Conservation (phyloP, 2,888 invertebrate species). For the Ommatoiulus sabulosus region DNA sequence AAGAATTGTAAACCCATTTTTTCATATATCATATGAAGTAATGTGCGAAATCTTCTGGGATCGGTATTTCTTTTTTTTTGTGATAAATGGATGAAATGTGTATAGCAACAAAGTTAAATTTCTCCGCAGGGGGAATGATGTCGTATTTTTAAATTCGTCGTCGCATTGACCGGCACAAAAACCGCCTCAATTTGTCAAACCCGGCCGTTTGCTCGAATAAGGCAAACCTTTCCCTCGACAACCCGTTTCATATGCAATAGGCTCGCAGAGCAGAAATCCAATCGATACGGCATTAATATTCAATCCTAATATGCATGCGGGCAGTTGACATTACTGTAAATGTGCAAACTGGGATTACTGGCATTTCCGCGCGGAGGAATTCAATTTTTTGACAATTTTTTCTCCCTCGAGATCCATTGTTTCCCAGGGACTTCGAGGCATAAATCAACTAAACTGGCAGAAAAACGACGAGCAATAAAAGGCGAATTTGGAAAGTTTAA, state of each 20-base stretch:
- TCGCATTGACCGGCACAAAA: not conserved
- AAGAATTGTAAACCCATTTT: too few relatives aligned
- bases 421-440: not conserved
- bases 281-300: constrained; percentile 9
- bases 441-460: constrained; percentile 7
- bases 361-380: not conserved
- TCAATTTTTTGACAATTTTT: constrained; percentile 31
- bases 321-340: constrained; percentile 36
- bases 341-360: constrained; percentile 3
- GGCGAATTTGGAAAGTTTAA: constrained; percentile 30
- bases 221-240: not conserved
- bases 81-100: not conserved
- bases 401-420: constrained; percentile 43
- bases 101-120: not conserved
- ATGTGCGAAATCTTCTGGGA: not conserved
- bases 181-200: constrained; percentile 18
- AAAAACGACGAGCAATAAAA: constrained; percentile 27
- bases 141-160: not conserved
- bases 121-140: not conserved
- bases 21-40: too few relatives aligned
- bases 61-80: not conserved
- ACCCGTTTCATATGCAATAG: not conserved
- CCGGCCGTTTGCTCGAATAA: not conserved
- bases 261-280: not conserved
- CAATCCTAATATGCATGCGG: constrained; percentile 28